These are phyloP conservation scores for Otus scops DNA, from an alignment of 2,797 vertebrate species.

Conservation along the genomic window DNA sequence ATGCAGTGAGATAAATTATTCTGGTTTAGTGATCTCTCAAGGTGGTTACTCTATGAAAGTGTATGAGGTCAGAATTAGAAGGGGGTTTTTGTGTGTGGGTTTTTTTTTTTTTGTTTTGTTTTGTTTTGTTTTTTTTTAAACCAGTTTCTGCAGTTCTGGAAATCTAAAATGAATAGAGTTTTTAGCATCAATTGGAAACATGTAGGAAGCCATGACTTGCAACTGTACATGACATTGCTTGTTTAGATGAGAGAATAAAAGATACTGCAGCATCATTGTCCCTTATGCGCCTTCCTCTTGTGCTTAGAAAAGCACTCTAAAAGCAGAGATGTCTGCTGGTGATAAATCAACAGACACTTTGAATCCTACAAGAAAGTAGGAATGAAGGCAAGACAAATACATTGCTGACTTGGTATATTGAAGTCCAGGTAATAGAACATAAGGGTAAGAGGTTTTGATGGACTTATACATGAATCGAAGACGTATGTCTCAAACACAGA, in stretches of 20 bases:
- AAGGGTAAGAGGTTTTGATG: not conserved
- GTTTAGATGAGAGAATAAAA: not conserved
- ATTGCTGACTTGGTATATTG: not conserved
- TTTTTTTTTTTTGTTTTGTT: not conserved
- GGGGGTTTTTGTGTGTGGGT: rapidly evolving
- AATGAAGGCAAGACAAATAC: not conserved
- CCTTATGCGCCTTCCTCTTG: not conserved
- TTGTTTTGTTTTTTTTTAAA: too few relatives aligned
- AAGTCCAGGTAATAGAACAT: not conserved
- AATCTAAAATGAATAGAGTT: not conserved
- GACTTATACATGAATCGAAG: not conserved
- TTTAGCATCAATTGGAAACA: not conserved
- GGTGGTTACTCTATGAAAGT: not conserved
- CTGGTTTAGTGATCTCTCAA: not conserved
- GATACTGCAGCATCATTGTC: not conserved
- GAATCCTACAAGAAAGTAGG: not conserved
- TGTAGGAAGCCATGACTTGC: not conserved
- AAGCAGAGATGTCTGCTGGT: not conserved
- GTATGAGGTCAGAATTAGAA: not conserved
- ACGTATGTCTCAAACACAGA: not conserved
- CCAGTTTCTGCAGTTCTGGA: not conserved
- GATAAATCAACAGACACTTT: not conserved
- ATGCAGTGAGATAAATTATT: not conserved
- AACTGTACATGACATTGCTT: not conserved
- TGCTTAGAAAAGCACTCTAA: not conserved